phyloP scores from a whole-genome alignment of 2,888 invertebrate species.

The Erynnis tages region DNA sequence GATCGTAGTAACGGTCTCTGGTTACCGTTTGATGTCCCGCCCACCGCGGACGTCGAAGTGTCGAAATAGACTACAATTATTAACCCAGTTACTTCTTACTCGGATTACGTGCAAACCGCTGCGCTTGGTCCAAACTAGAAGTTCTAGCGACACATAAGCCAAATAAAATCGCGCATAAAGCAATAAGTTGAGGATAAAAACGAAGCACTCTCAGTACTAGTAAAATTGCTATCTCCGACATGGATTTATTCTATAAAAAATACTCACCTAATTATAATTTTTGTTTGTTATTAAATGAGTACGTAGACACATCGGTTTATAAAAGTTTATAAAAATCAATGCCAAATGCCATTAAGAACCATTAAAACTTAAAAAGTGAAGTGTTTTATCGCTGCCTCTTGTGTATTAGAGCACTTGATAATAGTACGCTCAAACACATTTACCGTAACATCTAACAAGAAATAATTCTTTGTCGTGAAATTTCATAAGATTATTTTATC shows the following conservation, averaged over 20 bases:
- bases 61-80: constrained; percentile 59
- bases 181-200: no score
- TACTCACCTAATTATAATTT: no score
- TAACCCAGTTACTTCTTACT: constrained; percentile 51
- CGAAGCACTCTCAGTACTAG: no score
- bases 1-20: constrained; percentile 35
- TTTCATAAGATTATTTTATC: background rate
- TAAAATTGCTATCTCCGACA: no score
- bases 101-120: constrained; percentile 47
- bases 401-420: background rate
- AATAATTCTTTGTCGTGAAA: background rate
- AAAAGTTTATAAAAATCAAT: no score
- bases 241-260: no score
- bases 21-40: constrained; percentile 49
- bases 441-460: constrained; percentile 16
- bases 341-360: no score
- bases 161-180: no score
- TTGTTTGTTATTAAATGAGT: no score
- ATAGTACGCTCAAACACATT: constrained; percentile 2
- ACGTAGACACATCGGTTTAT: no score
- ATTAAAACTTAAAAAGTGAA: no score
- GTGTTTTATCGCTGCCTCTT: background rate
- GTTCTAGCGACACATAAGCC: background rate
- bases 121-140: constrained; percentile 2
- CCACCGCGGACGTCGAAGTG: constrained; percentile 41